Conservation (phyloP, 1,140 invertebrate genomes). For the Lepidurus packardi region DNA sequence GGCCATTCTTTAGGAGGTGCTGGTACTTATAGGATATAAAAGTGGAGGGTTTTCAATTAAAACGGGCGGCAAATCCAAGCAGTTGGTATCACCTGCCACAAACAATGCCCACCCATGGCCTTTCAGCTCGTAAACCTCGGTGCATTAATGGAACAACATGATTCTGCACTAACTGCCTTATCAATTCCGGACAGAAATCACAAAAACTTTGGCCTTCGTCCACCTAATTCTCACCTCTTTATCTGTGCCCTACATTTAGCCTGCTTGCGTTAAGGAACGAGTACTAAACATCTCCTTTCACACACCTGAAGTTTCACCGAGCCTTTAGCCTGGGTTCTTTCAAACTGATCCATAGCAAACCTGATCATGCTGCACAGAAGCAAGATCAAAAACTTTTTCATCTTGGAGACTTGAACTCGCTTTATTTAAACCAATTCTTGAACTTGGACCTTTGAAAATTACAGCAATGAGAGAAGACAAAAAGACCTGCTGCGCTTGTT, state of each 20-base stretch:
- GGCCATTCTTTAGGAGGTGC: no score
- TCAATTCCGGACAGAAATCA: constrained; percentile 12
- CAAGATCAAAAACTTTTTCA: no score
- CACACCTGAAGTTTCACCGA: not conserved
- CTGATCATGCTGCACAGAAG: no score
- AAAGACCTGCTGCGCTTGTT: not conserved
- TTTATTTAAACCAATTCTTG: no score
- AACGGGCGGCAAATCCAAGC: not conserved
- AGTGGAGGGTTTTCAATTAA: not conserved
- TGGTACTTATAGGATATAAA: no score
- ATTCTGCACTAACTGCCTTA: constrained; percentile 11
- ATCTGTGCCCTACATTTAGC: not conserved
- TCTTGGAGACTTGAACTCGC: no score
- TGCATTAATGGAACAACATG: constrained; percentile 13
- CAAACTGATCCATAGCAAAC: no score
- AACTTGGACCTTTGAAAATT: no score
- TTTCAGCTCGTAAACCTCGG: not conserved
- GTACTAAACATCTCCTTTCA: not conserved
- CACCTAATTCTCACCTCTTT: not conserved
- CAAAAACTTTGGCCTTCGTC: not conserved
- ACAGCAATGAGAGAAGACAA: no score
- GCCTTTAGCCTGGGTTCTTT: no score
- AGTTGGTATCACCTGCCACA: not conserved
- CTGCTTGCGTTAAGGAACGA: not conserved
- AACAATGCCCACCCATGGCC: not conserved